These are phyloP conservation scores for Elachura formosa DNA, from an alignment of 2,113 vertebrate genomes.

Conservation along the genomic window DNA sequence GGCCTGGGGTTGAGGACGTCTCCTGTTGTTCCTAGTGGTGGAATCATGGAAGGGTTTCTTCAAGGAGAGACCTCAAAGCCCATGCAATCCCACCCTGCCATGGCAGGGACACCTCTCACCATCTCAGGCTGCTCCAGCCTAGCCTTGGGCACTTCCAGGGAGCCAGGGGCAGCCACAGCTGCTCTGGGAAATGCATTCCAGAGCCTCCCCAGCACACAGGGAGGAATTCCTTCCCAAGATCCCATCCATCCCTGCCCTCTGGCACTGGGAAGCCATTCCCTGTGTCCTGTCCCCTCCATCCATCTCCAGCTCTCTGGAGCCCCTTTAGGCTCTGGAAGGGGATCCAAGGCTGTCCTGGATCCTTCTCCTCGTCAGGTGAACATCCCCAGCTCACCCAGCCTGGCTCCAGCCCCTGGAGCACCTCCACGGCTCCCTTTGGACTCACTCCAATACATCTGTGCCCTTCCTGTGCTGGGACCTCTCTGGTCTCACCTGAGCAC, in stretches of 20 bases:
- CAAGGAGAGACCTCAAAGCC: background rate
- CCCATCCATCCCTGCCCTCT: background rate
- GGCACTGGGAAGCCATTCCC: background rate
- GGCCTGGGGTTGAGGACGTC: background rate
- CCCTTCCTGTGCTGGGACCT: background rate
- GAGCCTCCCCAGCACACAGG: accelerated
- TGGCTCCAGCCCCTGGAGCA: background rate
- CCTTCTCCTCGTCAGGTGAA: background rate
- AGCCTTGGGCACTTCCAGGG: background rate
- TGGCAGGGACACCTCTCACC: background rate
- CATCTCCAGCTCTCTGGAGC: background rate
- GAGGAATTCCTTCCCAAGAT: accelerated
- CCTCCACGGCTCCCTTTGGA: background rate
- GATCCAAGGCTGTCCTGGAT: background rate
- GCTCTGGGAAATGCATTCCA: background rate
- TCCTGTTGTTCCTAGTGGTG: background rate
- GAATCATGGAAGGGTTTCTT: background rate
- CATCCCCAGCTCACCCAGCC: background rate
- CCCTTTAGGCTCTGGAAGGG: background rate
- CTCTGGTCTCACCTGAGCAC: background rate
- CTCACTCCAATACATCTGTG: background rate
- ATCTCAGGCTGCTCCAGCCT: background rate
- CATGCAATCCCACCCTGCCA: background rate
- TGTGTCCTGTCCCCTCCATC: background rate
- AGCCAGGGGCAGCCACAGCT: background rate